Conservation (phyloP, 2,797 vertebrate genomes). For the Gallirallus australis region DNA sequence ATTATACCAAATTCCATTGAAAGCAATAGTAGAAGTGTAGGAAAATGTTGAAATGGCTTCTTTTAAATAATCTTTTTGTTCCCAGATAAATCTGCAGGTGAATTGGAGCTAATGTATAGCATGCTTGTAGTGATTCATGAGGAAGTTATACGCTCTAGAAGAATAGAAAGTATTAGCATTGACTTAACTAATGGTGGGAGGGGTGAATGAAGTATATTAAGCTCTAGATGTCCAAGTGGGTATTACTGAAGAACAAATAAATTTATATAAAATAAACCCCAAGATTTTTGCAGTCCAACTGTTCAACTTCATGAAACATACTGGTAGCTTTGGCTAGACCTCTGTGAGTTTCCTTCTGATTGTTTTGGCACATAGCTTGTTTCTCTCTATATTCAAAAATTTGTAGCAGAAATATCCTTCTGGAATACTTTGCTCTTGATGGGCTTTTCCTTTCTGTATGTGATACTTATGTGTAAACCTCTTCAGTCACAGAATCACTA, state of each 20-base stretch:
- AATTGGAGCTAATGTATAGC: slow-evolving; percentile 12
- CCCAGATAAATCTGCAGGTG: slow-evolving; percentile 37
- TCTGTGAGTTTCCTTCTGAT: neutral
- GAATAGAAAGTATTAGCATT: neutral
- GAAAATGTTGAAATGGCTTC: slow-evolving; percentile 43
- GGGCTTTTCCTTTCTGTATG: neutral
- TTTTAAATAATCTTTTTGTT: slow-evolving; percentile 55
- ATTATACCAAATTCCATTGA: slow-evolving; percentile 61
- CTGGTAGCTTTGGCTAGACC: neutral
- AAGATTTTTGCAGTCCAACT: neutral
- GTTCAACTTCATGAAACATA: neutral
- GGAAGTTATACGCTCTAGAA: neutral
- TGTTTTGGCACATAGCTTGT: neutral
- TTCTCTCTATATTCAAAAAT: neutral
- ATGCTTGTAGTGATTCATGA: neutral
- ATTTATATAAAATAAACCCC: neutral
- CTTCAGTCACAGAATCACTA: neutral
- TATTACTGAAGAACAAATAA: neutral
- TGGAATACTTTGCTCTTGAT: neutral
- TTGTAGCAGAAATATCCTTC: neutral
- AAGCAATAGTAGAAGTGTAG: slow-evolving; percentile 20
- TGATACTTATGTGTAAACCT: neutral
- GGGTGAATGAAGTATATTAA: neutral
- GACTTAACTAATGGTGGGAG: neutral
- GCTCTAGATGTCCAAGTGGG: neutral